Conservation (phyloP, 2,888 invertebrate genomes). For the Teinopalpus imperialis region DNA sequence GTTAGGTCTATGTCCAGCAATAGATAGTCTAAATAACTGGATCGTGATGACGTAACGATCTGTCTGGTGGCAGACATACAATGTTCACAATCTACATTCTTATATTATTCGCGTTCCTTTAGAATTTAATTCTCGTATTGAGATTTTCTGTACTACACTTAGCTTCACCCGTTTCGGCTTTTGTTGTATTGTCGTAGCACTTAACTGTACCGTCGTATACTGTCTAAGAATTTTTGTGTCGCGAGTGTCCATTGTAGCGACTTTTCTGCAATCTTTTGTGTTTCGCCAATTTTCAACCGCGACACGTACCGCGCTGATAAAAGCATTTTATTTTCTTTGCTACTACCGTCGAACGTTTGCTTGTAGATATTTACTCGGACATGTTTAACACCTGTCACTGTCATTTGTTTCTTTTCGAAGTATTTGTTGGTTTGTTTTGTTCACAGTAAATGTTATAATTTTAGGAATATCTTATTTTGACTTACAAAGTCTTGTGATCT, state of each 20-base stretch:
- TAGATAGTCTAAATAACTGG: too few relatives aligned
- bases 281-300: conserved; percentile 15
- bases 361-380: conserved; percentile 9
- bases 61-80: too few relatives aligned
- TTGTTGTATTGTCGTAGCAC: conserved; percentile 20
- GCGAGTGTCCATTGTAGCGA: conserved; percentile 18
- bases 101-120: conserved; percentile 7
- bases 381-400: conserved; percentile 5
- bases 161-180: conserved; percentile 13
- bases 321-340: conserved; percentile 17
- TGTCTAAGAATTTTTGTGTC: conserved; percentile 20
- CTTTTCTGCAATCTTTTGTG: conserved; percentile 17
- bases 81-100: too few relatives aligned
- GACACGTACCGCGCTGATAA: conserved; percentile 5
- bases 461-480: too few relatives aligned
- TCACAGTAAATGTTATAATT: too few relatives aligned
- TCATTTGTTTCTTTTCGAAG: conserved; percentile 1
- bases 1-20: too few relatives aligned
- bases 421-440: too few relatives aligned
- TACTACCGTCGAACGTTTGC: conserved; percentile 10
- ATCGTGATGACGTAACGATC: too few relatives aligned
- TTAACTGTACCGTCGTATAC: conserved; percentile 15
- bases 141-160: conserved; percentile 12
- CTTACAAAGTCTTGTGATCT: too few relatives aligned
- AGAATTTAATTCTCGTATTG: conserved; percentile 16